These are phyloP conservation scores for Brachyrhaphis roseni DNA, from an alignment of 2,797 vertebrate genomes.

Conservation along the genomic window DNA sequence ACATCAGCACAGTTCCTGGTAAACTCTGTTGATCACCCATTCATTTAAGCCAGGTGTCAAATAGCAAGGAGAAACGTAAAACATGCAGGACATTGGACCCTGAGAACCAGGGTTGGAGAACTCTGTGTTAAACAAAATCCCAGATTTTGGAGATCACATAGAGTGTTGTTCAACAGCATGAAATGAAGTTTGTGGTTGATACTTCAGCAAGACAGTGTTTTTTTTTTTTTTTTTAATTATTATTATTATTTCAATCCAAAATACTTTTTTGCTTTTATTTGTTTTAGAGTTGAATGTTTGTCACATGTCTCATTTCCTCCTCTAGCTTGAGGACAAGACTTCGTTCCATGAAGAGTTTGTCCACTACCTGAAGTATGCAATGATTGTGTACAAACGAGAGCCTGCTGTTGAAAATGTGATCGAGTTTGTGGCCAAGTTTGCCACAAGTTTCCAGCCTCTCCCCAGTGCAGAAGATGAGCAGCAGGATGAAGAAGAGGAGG, in stretches of 20 bases:
- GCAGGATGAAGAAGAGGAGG: conserved; percentile 38
- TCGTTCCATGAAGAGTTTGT: conserved; percentile 90
- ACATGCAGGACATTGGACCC: too few species aligned
- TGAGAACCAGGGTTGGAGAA: too few species aligned
- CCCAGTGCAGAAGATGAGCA: conserved; percentile 65
- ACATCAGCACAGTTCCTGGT: too few species aligned
- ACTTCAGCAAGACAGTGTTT: neutral
- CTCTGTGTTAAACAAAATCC: too few species aligned
- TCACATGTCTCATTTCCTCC: conserved; percentile 23
- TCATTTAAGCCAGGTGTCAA: too few species aligned
- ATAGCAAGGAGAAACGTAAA: too few species aligned
- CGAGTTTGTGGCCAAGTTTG: conserved; percentile 90
- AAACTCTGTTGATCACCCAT: too few species aligned
- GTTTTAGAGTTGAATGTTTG: neutral
- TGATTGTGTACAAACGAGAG: conserved; percentile 93
- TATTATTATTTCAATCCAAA: neutral
- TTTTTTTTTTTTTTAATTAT: neutral
- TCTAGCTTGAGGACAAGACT: conserved; percentile 86
- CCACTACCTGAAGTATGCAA: conserved; percentile 88
- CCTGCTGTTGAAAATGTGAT: conserved; percentile 89
- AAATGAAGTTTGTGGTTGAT: neutral
- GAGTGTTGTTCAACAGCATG: neutral
- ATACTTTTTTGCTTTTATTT: neutral
- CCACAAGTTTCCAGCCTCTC: conserved; percentile 84
- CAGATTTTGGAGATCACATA: too few species aligned